phyloP scores from a whole-genome alignment of 1,140 invertebrate species.

The Colletes latitarsis region DNA sequence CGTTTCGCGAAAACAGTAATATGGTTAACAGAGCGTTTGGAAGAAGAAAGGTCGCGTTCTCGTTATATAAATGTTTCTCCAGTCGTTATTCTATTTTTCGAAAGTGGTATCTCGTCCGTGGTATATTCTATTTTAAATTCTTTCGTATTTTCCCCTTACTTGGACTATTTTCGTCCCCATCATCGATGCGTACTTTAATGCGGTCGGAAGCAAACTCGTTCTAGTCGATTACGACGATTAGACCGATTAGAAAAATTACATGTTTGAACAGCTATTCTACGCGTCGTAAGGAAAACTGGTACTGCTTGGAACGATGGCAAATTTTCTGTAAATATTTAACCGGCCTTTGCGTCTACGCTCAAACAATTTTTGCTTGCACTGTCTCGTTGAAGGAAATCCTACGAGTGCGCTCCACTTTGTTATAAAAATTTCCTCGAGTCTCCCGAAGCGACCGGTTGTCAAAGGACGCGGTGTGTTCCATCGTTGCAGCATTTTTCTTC shows the following conservation, averaged over 20 bases:
- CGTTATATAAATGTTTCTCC: too few species aligned
- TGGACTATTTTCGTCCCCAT: too few species aligned
- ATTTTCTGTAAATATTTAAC: constrained; percentile 45
- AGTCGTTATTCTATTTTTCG: too few species aligned
- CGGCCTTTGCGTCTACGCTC: background rate
- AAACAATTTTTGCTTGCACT: constrained; percentile 15
- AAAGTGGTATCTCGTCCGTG: too few species aligned
- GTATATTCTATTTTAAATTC: too few species aligned
- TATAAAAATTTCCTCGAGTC: constrained; percentile 17
- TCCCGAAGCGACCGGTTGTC: background rate
- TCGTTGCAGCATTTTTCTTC: constrained; percentile 39
- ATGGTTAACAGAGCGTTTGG: too few species aligned
- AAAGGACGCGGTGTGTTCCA: background rate
- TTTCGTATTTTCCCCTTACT: too few species aligned
- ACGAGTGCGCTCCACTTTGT: constrained; percentile 16
- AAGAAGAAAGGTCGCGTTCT: too few species aligned
- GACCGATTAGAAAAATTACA: background rate
- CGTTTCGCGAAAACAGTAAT: too few species aligned
- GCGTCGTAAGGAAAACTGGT: background rate
- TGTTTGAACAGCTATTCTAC: background rate
- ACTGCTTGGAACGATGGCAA: background rate
- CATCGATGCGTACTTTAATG: too few species aligned
- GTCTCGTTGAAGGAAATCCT: constrained; percentile 16
- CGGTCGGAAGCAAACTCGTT: too few species aligned
- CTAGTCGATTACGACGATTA: background rate